Percentiles rank a stretch among this genome's conserved stretches.
Evolutionary conservation across 2,888 invertebrate species (phyloP).

Genomic region (Kuschelorhynchus macadamiae): DNA sequence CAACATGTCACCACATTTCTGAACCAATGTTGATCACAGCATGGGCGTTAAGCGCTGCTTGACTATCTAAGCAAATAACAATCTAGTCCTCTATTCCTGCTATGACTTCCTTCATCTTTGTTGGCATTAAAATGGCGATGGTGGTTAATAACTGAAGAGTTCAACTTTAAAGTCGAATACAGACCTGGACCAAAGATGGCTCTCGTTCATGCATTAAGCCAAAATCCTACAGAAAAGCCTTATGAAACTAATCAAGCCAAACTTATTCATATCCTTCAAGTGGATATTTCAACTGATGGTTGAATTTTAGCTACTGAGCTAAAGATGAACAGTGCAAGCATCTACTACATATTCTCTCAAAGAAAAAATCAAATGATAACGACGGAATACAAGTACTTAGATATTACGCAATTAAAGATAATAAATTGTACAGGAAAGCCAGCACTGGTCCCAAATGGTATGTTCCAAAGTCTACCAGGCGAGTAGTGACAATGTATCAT

Average conservation of each 20-base stretch:
- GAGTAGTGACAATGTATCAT: constrained; percentile 45
- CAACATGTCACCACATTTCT: too few species aligned
- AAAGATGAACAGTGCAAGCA: constrained; percentile 6
- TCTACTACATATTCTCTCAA: background rate
- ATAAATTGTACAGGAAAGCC: constrained; percentile 6
- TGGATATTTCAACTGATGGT: constrained; percentile 6
- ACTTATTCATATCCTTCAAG: too few species aligned
- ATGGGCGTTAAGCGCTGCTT: too few species aligned
- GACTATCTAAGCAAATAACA: too few species aligned
- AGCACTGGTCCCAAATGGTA: background rate
- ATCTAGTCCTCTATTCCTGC: too few species aligned
- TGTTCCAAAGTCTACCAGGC: constrained; percentile 32
- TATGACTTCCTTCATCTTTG: too few species aligned
- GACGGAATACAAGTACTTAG: constrained; percentile 12
- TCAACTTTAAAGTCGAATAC: constrained; percentile 40
- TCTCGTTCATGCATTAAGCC: background rate
- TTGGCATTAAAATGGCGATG: too few species aligned
- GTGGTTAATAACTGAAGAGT: background rate
- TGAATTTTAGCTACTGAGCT: constrained; percentile 7
- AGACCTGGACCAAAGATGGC: background rate
- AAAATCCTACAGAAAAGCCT: constrained; percentile 4
- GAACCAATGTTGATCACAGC: too few species aligned
- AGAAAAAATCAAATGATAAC: constrained; percentile 17
- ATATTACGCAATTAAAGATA: constrained; percentile 11
- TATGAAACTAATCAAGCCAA: too few species aligned